Base-by-base conservation (phyloP, 2,113 vertebrate species). In the Tympanuchus pallidicinctus region DNA sequence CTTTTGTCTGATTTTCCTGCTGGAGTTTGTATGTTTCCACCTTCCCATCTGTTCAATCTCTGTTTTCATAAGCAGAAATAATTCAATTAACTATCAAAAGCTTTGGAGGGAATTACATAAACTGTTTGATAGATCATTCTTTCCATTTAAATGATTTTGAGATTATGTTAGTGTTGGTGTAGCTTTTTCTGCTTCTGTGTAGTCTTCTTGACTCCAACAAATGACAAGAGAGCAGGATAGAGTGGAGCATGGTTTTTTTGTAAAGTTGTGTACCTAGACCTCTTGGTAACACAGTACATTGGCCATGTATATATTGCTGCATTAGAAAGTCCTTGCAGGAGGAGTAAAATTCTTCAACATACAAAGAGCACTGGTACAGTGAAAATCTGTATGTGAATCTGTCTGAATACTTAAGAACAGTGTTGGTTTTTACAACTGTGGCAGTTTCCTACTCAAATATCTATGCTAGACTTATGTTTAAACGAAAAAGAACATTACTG, bases 281-380 rank as follows among this genome's bases (percentile, higher is more conserved):
- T 78, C n/a, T 64, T 88, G n/a, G 5, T 81, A 52, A 3, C 0
- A 0, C 8, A 48, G 56, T 45, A 63, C 5, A 10, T 63, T 80
- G 9, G 43, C 80, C 8, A 6, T 70, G 40, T 60, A 7, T 19
- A 2, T 77, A 32, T 32, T 27, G 12, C 13, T 71, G 5, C 28
- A 11, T 30, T 36, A 79, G 77, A 69, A 40, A 27, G 22, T 59
- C 2, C 14, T 67, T 28, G 38, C 4, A 63, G 21, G 56, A 50
- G 14, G 27, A 78, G 12, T 45, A 27, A 56, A 61, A 69, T 8
- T 73, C 20, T 63, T 90, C 13, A 30, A 2, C 30, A 36, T 30
- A 47, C 10, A n/a, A 47, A 71, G 30, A 69, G 20, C 38, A 25
- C 13, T 52, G 30, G 2, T 11, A 32, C 14, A 56, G 9, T 36